Evolutionary conservation across 2,113 vertebrate species (phyloP).

Genomic region (Leucosticte australis): DNA sequence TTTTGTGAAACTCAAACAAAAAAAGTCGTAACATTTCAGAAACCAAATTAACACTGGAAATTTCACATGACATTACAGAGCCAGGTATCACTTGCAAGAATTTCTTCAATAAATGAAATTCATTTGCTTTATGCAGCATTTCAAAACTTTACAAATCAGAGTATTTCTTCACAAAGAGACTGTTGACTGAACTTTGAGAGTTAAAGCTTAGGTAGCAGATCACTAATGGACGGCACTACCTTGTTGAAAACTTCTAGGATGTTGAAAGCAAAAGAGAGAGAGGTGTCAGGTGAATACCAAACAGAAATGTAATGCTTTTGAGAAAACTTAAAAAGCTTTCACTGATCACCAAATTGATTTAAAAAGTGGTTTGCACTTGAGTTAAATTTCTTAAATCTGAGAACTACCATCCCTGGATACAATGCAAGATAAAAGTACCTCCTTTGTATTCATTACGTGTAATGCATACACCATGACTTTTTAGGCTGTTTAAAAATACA

Average conservation of each 20-base stretch:
- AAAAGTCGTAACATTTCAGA: neutral
- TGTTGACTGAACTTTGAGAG: neutral
- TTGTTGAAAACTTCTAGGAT: neutral
- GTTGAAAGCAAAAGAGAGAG: neutral
- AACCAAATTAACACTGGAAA: neutral
- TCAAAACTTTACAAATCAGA: neutral
- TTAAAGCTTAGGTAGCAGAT: neutral
- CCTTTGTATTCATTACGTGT: neutral
- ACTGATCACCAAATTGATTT: neutral
- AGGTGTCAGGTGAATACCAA: neutral
- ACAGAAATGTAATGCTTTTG: neutral
- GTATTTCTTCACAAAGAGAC: neutral
- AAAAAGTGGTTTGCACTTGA: neutral
- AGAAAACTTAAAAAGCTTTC: neutral
- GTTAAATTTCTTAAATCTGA: neutral
- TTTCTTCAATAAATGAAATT: neutral
- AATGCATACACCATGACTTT: neutral
- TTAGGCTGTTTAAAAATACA: neutral
- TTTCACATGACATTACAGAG: neutral
- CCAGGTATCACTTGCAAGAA: neutral
- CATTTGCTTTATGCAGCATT: neutral
- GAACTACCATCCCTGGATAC: neutral
- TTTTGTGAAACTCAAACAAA: neutral
- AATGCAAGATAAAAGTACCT: neutral
- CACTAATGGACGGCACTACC: neutral